A percentile compares a stretch with the other conserved stretches of the same genome.
Evolutionary conservation across 2,113 vertebrate genomes (phyloP).

Genomic region (Sigmodon hispidus): DNA sequence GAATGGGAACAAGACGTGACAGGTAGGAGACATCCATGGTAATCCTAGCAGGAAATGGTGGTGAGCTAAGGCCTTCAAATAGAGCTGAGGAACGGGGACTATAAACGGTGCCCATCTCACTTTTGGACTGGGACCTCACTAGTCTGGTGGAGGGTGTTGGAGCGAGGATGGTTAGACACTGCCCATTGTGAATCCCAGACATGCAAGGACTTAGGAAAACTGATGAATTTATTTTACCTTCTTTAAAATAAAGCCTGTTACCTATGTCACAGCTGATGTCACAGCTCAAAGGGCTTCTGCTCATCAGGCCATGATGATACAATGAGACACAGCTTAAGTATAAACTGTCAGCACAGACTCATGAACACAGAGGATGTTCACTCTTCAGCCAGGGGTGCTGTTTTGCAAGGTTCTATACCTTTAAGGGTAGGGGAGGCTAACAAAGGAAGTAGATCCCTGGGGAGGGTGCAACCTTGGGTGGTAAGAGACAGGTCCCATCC

Average conservation of each 20-base stretch:
- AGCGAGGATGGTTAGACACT: not conserved
- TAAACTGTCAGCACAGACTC: not conserved
- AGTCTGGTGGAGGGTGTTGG: not conserved
- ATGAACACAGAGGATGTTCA: too few species aligned
- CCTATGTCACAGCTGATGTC: not conserved
- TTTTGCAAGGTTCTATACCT: not conserved
- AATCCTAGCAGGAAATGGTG: not conserved
- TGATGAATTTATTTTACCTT: not conserved
- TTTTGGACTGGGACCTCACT: not conserved
- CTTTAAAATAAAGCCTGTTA: not conserved
- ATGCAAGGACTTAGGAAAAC: not conserved
- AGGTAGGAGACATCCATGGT: not conserved
- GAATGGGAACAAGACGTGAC: rapidly evolving
- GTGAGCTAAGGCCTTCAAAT: not conserved
- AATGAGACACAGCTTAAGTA: not conserved
- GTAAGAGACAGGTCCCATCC: not conserved
- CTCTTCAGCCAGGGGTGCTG: not conserved
- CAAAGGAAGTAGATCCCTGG: not conserved
- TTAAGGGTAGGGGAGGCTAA: not conserved
- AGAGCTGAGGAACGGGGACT: not conserved
- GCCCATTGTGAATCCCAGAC: not conserved
- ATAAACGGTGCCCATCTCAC: not conserved
- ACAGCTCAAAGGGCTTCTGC: not conserved
- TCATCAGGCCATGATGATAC: not conserved
- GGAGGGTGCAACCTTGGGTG: not conserved